Evolutionary conservation across 2,888 invertebrate genomes (phyloP).

Genomic region (Nephrocerus scutellatus): DNA sequence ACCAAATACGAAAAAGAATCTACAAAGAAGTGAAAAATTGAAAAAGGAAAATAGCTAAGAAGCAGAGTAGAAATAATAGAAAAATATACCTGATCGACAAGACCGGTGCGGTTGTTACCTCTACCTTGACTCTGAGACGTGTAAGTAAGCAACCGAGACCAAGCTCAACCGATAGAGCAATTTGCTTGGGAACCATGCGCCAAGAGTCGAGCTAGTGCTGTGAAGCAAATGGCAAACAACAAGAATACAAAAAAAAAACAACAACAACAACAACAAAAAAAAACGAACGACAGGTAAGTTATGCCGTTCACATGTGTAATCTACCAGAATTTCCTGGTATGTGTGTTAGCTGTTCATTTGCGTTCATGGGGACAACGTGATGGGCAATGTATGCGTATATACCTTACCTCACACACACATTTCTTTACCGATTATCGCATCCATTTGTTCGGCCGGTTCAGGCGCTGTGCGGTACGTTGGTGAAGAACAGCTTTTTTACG

Average conservation of each 20-base stretch:
- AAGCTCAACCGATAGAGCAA: slow-evolving; percentile 6
- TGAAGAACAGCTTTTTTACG: slow-evolving; percentile 29
- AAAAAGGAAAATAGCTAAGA: slow-evolving; percentile 2
- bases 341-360: slow-evolving; percentile 49
- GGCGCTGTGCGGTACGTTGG: slow-evolving; percentile 19
- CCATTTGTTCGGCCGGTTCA: slow-evolving; percentile 14
- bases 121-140: slow-evolving; percentile 47
- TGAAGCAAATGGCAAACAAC: too few relatives aligned
- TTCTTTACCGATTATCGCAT: too few relatives aligned
- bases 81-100: slow-evolving; percentile 25
- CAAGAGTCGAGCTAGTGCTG: too few relatives aligned
- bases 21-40: background rate
- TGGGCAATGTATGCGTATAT: slow-evolving; percentile 12
- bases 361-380: slow-evolving; percentile 24
- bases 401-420: too few relatives aligned
- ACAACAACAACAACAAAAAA: slow-evolving; percentile 18
- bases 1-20: slow-evolving; percentile 8
- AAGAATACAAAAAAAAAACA: slow-evolving; percentile 18
- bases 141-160: slow-evolving; percentile 12
- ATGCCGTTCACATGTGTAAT: slow-evolving; percentile 18
- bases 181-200: too few relatives aligned
- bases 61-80: slow-evolving; percentile 1
- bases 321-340: too few relatives aligned
- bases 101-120: slow-evolving; percentile 33
- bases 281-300: slow-evolving; percentile 9